Conservation (phyloP, 2,888 invertebrate species). For the Drosophila koepferae region DNA sequence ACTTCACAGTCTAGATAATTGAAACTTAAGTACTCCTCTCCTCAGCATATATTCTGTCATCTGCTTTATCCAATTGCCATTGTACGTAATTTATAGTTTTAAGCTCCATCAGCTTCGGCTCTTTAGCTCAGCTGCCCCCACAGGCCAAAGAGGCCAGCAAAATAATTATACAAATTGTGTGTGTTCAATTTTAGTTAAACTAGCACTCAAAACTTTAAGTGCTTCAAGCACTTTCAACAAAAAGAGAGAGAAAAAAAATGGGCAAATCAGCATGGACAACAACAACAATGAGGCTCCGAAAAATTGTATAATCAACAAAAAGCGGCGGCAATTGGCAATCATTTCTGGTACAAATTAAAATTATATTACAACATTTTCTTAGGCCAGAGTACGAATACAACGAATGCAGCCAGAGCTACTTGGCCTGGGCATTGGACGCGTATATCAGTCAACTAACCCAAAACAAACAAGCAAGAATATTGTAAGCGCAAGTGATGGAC, state of each 20-base stretch:
- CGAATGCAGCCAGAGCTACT: slow-evolving; percentile 31
- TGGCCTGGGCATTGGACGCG: slow-evolving; percentile 22
- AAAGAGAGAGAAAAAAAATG: neutral
- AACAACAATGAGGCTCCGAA: slow-evolving; percentile 6
- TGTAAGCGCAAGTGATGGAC: neutral
- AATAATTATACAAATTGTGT: slow-evolving; percentile 66
- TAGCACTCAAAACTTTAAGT: slow-evolving; percentile 44
- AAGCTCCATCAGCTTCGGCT: slow-evolving; percentile 7
- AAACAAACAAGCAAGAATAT: slow-evolving; percentile 37
- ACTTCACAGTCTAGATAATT: neutral
- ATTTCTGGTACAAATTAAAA: slow-evolving; percentile 77
- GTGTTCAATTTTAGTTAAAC: slow-evolving; percentile 47
- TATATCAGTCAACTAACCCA: slow-evolving; percentile 44
- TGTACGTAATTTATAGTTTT: slow-evolving; percentile 2
- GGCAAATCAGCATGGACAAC: neutral
- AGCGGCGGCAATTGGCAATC: slow-evolving; percentile 71
- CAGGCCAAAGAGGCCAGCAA: slow-evolving; percentile 7
- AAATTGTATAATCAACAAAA: slow-evolving; percentile 70
- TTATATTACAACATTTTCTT: slow-evolving; percentile 73
- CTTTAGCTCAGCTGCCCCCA: slow-evolving; percentile 1
- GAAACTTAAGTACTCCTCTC: neutral
- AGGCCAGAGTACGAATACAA: slow-evolving; percentile 50
- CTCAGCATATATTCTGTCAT: neutral
- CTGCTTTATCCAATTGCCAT: neutral
- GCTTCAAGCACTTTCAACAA: slow-evolving; percentile 58